Percentiles rank a stretch among this genome's conserved stretches.
Evolutionary conservation across 2,113 vertebrate species (phyloP).

Genomic region (Cathartes aura): DNA sequence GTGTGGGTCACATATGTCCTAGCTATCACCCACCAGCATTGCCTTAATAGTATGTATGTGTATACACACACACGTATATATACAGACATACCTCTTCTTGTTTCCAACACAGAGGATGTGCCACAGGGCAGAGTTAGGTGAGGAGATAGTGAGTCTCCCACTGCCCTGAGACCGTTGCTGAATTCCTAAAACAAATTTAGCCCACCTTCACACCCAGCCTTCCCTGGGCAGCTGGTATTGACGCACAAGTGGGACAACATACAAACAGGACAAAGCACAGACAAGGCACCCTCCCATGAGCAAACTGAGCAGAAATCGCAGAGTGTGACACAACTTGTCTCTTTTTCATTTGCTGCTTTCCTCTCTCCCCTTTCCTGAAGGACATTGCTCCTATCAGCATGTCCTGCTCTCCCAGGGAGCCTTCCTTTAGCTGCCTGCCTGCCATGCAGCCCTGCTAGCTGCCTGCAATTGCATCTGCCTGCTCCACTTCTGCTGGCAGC

Average conservation of each 20-base stretch:
- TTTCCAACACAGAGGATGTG: not conserved
- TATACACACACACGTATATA: accelerated
- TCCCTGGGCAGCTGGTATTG: accelerated
- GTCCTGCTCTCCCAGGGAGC: not conserved
- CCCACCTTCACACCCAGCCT: not conserved
- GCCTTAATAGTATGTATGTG: accelerated
- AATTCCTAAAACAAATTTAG: not conserved
- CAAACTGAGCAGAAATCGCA: not conserved
- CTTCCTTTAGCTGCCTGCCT: not conserved
- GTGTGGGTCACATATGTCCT: not conserved
- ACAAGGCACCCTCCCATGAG: not conserved
- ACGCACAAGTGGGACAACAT: not conserved
- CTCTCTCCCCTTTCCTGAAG: not conserved
- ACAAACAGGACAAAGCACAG: not conserved
- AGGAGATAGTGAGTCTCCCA: not conserved
- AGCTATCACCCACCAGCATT: not conserved
- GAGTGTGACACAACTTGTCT: not conserved
- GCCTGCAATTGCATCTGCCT: not conserved
- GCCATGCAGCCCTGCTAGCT: not conserved
- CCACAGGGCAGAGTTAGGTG: not conserved
- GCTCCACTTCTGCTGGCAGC: not conserved
- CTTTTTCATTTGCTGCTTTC: not conserved
- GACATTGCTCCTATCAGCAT: not conserved
- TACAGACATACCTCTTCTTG: accelerated
- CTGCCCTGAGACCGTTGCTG: not conserved